Evolutionary conservation across 2,113 vertebrate genomes (phyloP), one percentile per base, ranked within the genome.

Genomic region (Gobio gobio): DNA sequence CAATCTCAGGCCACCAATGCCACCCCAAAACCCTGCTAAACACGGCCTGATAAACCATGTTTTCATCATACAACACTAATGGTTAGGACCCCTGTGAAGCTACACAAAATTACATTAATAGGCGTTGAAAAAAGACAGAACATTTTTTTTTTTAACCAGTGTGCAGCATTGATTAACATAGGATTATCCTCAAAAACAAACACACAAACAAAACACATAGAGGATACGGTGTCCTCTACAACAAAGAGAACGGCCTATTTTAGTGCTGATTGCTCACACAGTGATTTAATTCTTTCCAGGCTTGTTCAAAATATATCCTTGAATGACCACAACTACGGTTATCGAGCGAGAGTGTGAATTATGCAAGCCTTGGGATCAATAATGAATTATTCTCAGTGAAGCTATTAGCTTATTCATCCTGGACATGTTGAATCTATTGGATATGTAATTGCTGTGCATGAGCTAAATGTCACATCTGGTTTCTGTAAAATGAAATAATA

Each of bases 381-480:
- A 87, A 76, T 80, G 76, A 87, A 83, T 87, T 80, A 83, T 83
- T 29, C 83, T 63, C 70, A 83, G 86, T 63, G 26, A 85, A 84
- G 59, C 86, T 63, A 70, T 83, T 89, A 87, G 75, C 59, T 87
- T 75, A 79, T 74, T 86, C 61, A 22, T 81, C 81, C 72, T 77
- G 83, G 85, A 84, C 79, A 43, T 84, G 68, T 59, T 80, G 84
- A 73, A 83, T 79, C 51, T 83, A 83, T 81, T 87, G 88, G 75
- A 86, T 86, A 76, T 88, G 82, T 84, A 88, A 86, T 80, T 84
- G 85, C 51, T 33, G 61, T 72, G 85, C 61, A 58, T 86, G 85
- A 84, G 58, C 81, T 86, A 61, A 86, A 84, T 82, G 84, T 84
- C 85, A 86, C 85, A 88, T 86, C 77, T 88, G 73, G 49, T 88